These are phyloP conservation scores for Campoletis raptor DNA, from an alignment of 2,888 invertebrate species.

Conservation along the genomic window DNA sequence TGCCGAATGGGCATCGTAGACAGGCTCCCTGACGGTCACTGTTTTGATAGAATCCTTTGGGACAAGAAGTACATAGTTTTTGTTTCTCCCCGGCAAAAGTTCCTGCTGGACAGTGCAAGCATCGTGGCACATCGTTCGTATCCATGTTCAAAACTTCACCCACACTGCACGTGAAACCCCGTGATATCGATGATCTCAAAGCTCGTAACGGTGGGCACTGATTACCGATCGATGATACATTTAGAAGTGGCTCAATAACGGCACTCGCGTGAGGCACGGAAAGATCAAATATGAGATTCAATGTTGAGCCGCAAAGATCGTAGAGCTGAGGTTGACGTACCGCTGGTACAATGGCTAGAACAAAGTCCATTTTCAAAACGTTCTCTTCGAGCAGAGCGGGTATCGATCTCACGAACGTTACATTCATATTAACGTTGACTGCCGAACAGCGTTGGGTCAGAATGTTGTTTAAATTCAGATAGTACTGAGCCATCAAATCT, in stretches of 20 bases:
- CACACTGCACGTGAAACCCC: constrained; percentile 97
- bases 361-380: constrained; percentile 95
- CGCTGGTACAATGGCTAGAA: constrained; percentile 94
- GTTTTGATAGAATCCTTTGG: constrained; percentile 97
- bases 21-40: constrained; percentile 96
- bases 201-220: constrained; percentile 97
- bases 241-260: constrained; percentile 94
- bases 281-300: constrained; percentile 96
- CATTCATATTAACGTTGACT: constrained; percentile 97
- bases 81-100: constrained; percentile 96
- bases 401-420: constrained; percentile 93
- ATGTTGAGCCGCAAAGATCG: constrained; percentile 97
- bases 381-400: constrained; percentile 94
- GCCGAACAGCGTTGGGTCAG: constrained; percentile 97
- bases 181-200: constrained; percentile 92
- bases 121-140: constrained; percentile 95
- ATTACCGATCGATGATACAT: constrained; percentile 95
- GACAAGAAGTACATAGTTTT: constrained; percentile 96
- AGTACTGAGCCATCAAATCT: constrained; percentile 93
- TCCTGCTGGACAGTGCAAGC: constrained; percentile 98
- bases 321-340: constrained; percentile 96
- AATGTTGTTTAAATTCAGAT: constrained; percentile 91
- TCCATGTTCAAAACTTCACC: constrained; percentile 98
- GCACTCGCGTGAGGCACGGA: constrained; percentile 97
- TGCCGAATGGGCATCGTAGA: constrained; percentile 95